These are phyloP conservation scores for Thelaira solivaga DNA, from an alignment of 2,888 invertebrate species.

Conservation along the genomic window DNA sequence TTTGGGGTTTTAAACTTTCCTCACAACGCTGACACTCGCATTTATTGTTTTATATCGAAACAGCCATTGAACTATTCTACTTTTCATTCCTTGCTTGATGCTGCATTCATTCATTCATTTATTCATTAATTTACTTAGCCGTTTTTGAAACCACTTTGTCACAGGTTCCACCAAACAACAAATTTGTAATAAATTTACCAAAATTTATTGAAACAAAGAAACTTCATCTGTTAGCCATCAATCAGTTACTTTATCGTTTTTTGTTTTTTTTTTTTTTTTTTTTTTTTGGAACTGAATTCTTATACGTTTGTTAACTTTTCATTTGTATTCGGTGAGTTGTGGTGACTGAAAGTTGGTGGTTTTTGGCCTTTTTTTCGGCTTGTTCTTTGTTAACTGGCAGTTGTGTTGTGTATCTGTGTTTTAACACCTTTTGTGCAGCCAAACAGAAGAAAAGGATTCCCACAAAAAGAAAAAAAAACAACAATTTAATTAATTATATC, in stretches of 20 bases:
- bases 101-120: constrained; percentile 12
- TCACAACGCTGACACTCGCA: too few species aligned
- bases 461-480: constrained; percentile 3
- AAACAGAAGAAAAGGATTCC: background rate
- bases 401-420: constrained; percentile 46
- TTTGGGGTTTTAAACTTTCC: background rate
- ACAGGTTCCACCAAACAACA: constrained; percentile 61
- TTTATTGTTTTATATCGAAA: constrained; percentile 19
- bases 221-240: constrained; percentile 71
- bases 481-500: constrained; percentile 61
- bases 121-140: constrained; percentile 2
- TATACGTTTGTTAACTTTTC: constrained; percentile 18
- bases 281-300: too few species aligned
- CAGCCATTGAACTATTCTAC: constrained; percentile 28
- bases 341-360: background rate
- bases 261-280: too few species aligned
- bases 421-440: constrained; percentile 52
- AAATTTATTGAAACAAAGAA: constrained; percentile 74
- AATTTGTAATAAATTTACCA: constrained; percentile 73
- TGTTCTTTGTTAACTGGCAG: constrained; percentile 37
- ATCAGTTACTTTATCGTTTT: constrained; percentile 66
- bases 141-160: constrained; percentile 33
- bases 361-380: background rate
- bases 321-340: background rate
- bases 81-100: background rate